Evolutionary conservation across 2,113 vertebrate genomes (phyloP).

Genomic region (Gymnorhina tibicen): DNA sequence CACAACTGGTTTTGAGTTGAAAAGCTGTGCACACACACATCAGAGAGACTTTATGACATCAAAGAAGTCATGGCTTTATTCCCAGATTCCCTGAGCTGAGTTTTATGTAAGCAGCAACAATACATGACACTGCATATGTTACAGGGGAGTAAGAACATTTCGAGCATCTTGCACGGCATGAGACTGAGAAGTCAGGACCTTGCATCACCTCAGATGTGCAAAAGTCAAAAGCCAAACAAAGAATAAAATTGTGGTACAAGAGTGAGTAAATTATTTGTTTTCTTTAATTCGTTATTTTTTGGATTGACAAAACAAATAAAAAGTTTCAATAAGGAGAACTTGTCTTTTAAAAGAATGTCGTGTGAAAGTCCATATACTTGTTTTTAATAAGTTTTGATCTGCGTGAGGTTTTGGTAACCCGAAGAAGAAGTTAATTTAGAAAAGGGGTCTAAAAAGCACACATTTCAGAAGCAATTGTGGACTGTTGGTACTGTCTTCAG

Average conservation of each 20-base stretch:
- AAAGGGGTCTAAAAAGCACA: neutral
- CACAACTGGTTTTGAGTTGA: neutral
- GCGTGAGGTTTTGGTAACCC: neutral
- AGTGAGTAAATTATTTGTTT: neutral
- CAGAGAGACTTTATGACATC: neutral
- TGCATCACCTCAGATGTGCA: neutral
- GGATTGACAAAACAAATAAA: neutral
- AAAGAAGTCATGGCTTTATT: neutral
- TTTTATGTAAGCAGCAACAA: constrained; percentile 10
- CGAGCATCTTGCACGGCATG: neutral
- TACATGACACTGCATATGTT: neutral
- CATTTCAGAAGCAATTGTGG: neutral
- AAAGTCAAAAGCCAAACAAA: neutral
- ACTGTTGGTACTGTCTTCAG: neutral
- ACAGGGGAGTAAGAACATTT: neutral
- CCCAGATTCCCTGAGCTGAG: neutral
- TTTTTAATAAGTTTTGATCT: neutral
- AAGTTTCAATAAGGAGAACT: neutral
- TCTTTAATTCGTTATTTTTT: neutral
- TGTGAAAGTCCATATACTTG: neutral
- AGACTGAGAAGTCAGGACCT: neutral
- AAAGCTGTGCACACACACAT: neutral
- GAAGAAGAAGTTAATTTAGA: neutral
- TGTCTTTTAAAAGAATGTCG: neutral
- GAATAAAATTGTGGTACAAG: neutral